A percentile compares a stretch with the other conserved stretches of the same genome.
Conservation (phyloP, 2,797 vertebrate genomes). For the Thalassophryne amazonica region DNA sequence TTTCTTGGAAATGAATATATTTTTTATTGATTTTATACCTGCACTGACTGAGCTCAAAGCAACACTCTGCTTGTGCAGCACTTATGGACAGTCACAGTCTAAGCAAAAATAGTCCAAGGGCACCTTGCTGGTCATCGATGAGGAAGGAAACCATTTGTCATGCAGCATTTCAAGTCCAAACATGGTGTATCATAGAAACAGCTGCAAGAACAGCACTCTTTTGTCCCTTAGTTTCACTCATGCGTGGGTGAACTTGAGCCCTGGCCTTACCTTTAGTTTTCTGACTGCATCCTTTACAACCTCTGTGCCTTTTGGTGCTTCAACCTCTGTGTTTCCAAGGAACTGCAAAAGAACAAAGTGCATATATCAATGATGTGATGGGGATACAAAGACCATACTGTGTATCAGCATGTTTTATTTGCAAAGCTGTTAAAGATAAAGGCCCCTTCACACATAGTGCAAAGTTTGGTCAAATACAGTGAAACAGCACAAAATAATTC, state of each 20-base stretch:
- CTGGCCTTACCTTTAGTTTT: conserved; percentile 90
- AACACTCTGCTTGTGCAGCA: conserved; percentile 20
- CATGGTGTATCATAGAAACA: too few species aligned
- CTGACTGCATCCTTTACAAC: conserved; percentile 95
- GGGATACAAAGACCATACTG: neutral
- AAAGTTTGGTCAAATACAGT: too few species aligned
- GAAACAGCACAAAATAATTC: too few species aligned
- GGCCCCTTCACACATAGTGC: too few species aligned
- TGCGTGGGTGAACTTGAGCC: conserved; percentile 1
- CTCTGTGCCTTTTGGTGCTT: conserved; percentile 96
- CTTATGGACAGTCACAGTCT: conserved; percentile 4
- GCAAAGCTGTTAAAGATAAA: too few species aligned
- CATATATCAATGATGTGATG: neutral
- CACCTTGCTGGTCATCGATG: conserved; percentile 48
- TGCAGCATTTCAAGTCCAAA: too few species aligned
- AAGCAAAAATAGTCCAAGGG: conserved; percentile 40
- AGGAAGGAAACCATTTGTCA: conserved; percentile 28
- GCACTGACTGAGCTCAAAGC: neutral
- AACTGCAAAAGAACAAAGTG: conserved; percentile 72
- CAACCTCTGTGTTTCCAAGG: conserved; percentile 95
- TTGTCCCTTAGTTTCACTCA: conserved; percentile 13
- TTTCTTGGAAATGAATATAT: conserved; percentile 7
- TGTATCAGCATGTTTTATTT: neutral
- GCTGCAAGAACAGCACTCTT: neutral
- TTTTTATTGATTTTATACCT: conserved; percentile 10